Percentiles rank a stretch among this genome's conserved stretches.
These are phyloP conservation scores for Tricholaema leucomelas DNA, from an alignment of 2,113 vertebrate species.

Conservation along the genomic window DNA sequence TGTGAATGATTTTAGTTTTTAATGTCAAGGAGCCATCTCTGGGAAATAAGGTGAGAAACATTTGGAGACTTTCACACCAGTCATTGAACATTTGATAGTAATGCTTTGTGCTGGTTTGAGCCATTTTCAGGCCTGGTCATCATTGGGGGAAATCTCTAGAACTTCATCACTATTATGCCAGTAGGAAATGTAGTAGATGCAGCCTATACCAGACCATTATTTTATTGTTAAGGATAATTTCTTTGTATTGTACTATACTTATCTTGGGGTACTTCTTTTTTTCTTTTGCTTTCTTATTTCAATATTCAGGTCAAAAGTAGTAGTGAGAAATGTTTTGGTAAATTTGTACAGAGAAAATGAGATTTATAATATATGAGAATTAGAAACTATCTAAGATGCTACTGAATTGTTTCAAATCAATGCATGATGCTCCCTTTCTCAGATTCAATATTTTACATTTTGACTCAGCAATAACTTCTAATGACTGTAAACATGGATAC, in stretches of 20 bases:
- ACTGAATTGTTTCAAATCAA: background rate
- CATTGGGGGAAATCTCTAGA: background rate
- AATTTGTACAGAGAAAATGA: background rate
- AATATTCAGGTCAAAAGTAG: background rate
- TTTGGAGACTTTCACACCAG: background rate
- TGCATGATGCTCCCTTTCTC: background rate
- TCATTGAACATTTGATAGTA: background rate
- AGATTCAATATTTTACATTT: background rate
- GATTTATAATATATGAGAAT: background rate
- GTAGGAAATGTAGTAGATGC: background rate
- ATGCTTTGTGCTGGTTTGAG: background rate
- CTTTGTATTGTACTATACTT: background rate
- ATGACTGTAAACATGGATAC: background rate
- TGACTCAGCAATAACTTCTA: background rate
- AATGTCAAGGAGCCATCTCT: background rate
- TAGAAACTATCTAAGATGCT: background rate
- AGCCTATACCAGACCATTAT: background rate
- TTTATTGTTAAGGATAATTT: background rate
- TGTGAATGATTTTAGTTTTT: background rate
- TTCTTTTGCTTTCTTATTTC: background rate
- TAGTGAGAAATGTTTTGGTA: background rate
- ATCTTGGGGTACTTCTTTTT: background rate
- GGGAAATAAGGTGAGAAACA: background rate
- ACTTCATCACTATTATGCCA: background rate
- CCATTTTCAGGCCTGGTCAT: background rate